Conservation (phyloP, 2,888 invertebrate species). For the Strigamia transsilvanica region DNA sequence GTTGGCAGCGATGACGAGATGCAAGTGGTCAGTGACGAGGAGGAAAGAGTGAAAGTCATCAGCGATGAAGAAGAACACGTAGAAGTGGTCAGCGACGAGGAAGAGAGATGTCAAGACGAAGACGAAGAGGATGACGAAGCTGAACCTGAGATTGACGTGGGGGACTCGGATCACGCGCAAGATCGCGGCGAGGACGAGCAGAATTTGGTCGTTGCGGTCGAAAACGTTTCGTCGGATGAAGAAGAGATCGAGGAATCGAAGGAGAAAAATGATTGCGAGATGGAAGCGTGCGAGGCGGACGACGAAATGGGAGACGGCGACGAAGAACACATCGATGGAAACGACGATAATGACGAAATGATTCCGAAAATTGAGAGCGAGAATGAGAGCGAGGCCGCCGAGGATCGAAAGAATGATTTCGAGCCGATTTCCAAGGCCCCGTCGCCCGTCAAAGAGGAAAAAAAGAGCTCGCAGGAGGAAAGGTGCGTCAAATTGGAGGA, state of each 20-base stretch:
- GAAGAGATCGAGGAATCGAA: slow-evolving; percentile 56
- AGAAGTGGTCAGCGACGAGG: background rate
- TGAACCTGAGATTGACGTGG: slow-evolving; percentile 43
- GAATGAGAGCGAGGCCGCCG: slow-evolving; percentile 25
- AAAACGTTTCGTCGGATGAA: slow-evolving; percentile 55
- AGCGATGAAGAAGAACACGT: slow-evolving; percentile 24
- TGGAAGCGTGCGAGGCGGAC: slow-evolving; percentile 7
- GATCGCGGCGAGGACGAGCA: slow-evolving; percentile 7
- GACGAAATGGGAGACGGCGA: background rate
- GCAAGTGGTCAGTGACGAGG: slow-evolving; percentile 46
- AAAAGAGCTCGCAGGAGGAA: slow-evolving; percentile 39
- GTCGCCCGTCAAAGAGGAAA: slow-evolving; percentile 48
- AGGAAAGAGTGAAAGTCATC: slow-evolving; percentile 7
- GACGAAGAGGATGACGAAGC: background rate
- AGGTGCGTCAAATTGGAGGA: background rate
- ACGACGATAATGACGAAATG: background rate
- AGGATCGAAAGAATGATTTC: slow-evolving; percentile 51
- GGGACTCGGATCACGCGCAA: slow-evolving; percentile 4
- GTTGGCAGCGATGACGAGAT: slow-evolving; percentile 42
- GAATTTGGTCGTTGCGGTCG: slow-evolving; percentile 29
- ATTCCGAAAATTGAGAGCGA: slow-evolving; percentile 36
- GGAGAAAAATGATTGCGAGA: slow-evolving; percentile 5
- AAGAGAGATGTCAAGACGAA: background rate
- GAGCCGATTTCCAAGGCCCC: slow-evolving; percentile 55
- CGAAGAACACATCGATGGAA: background rate